Percentiles rank a stretch among this genome's conserved stretches.
Conservation (phyloP, 2,888 invertebrate species). For the Rhamnusium bicolor region DNA sequence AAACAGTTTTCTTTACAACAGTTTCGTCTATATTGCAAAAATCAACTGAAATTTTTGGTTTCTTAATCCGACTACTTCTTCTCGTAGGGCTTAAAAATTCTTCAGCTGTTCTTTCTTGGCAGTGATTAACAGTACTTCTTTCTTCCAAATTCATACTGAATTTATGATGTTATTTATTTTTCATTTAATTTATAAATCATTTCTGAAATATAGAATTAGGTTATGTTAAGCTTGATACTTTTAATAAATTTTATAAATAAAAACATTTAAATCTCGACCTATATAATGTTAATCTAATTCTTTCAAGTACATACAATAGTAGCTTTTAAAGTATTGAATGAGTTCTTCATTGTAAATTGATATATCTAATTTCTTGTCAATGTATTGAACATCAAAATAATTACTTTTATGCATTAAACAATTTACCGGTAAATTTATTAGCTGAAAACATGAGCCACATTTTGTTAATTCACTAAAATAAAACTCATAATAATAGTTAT, state of each 20-base stretch:
- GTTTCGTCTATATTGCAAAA: neutral
- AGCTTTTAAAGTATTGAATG: neutral
- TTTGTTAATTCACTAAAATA: conserved; percentile 3
- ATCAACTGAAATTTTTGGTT: conserved; percentile 3
- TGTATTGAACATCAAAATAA: neutral
- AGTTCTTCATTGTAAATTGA: neutral
- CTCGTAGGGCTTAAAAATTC: conserved; percentile 13
- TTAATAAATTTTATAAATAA: neutral
- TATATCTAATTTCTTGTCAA: neutral
- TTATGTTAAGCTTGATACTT: neutral
- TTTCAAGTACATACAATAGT: neutral
- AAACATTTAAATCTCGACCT: neutral
- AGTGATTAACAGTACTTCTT: neutral
- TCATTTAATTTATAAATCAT: neutral
- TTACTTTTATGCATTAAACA: neutral
- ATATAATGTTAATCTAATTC: neutral
- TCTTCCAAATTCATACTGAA: conserved; percentile 17
- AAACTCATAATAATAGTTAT: conserved; percentile 8
- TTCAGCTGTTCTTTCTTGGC: neutral
- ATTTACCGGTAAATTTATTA: conserved; percentile 11
- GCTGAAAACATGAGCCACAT: conserved; percentile 2
- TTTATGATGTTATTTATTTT: neutral
- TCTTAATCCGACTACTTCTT: conserved; percentile 23
- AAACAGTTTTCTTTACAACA: neutral
- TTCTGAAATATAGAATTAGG: conserved; percentile 19